Percentiles rank a stretch among this genome's conserved stretches.
phyloP scores from a whole-genome alignment of 2,113 vertebrate species.

The Vidua macroura region DNA sequence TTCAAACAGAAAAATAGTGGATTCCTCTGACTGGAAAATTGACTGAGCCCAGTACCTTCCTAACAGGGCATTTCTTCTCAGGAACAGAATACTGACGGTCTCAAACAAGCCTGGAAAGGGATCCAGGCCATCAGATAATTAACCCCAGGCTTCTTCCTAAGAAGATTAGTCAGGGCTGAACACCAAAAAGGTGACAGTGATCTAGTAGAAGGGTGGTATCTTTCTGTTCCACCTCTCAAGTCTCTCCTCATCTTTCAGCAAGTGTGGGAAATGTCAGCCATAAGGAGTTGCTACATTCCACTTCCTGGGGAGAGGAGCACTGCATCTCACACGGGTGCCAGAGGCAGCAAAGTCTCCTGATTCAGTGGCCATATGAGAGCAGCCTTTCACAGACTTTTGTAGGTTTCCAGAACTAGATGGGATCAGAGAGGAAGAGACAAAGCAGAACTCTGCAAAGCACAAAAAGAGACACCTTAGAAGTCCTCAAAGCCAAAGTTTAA shows the following conservation, averaged over 20 bases:
- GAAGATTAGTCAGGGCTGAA: not conserved
- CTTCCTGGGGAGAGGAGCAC: not conserved
- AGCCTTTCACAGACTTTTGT: not conserved
- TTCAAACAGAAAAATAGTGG: not conserved
- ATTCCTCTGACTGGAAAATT: not conserved
- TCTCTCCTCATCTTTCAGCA: not conserved
- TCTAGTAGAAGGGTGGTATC: not conserved
- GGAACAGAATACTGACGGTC: not conserved
- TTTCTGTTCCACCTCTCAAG: not conserved
- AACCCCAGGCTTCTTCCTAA: not conserved
- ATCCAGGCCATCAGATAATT: not conserved
- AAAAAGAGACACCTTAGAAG: not conserved
- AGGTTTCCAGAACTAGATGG: not conserved
- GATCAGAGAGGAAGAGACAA: not conserved
- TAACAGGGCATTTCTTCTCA: not conserved
- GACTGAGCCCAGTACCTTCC: not conserved
- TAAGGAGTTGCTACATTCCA: not conserved
- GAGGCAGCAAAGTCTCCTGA: not conserved
- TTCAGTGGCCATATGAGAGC: not conserved
- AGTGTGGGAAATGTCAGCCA: not conserved
- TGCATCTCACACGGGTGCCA: not conserved
- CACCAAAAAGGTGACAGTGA: not conserved
- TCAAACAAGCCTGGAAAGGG: not conserved
- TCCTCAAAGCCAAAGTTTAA: not conserved
- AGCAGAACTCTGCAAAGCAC: not conserved